Base-by-base conservation (phyloP, 2,113 vertebrate genomes). In the Halcyon malimbica region DNA sequence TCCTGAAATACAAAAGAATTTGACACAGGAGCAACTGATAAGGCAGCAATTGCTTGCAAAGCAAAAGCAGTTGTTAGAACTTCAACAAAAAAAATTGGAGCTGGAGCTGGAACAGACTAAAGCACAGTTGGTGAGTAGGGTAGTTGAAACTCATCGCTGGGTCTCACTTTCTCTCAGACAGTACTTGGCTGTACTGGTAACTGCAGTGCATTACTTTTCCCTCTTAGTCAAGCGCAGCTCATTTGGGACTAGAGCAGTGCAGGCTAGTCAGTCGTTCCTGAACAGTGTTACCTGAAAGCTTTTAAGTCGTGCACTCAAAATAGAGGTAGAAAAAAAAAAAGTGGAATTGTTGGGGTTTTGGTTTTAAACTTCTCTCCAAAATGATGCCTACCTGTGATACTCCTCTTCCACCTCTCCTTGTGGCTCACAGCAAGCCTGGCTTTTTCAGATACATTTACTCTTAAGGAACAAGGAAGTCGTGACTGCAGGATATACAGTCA, bases 41-140 rank as follows among this genome's bases (percentile, higher is more conserved):
- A 98, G 99, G 37, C 99, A 99, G 93, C 99, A 99, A 94, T 98
- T 99, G 93, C 98, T 99, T 97, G 99, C 99, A 96, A 99, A 99
- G 95, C 99, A 99, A 98, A 99, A 99, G 86, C 99, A 99, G 83
- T 98, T 99, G 74, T 97, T 99, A 98, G 99, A 99, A 97, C 99
- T 99, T 79, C 99, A 99, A 96, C 99, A 99, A 98, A 99, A 99
- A 97, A 99, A 99, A 95, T 98, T 99, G 79, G 99, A 99, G 89
- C 98, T 99, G 98, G 99, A 99, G 97, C 98, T 99, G 97, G 99
- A 99, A 96, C 99, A 99, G 97, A 99, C 99, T 87, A 99, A 99
- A 97, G 99, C 99, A 56, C 99, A 99, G 96, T 97, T 99, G 99
- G 99, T 99, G 97, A 98, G 99, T 97, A 93, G 76, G 82, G 74